Evolutionary conservation across 2,797 vertebrate species (phyloP).

Genomic region (Sebastes cheni): DNA sequence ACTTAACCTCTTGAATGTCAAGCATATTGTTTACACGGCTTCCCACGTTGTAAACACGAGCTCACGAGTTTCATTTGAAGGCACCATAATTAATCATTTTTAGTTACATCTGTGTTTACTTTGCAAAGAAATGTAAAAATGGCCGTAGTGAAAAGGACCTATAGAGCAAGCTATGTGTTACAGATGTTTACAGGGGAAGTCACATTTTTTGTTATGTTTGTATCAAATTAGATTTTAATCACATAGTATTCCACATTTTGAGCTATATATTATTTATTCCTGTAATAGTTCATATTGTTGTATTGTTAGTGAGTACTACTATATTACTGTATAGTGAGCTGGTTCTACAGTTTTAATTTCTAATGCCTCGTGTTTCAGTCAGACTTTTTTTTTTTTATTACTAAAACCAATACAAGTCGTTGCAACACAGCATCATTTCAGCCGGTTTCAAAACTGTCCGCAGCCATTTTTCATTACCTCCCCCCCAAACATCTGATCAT

Average conservation of each 20-base stretch:
- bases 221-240: neutral
- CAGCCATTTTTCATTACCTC: neutral
- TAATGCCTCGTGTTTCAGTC: neutral
- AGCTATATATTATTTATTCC: neutral
- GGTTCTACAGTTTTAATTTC: neutral
- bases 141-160: accelerated
- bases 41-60: no score
- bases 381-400: neutral
- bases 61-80: no score
- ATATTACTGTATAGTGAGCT: neutral
- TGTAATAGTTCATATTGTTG: neutral
- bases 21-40: accelerated
- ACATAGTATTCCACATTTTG: neutral
- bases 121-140: neutral
- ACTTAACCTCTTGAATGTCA: no score
- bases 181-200: neutral
- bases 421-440: neutral
- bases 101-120: no score
- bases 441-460: neutral
- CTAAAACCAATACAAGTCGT: neutral
- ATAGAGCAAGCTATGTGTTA: neutral
- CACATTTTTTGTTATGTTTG: neutral
- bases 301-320: neutral
- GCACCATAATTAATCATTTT: no score
- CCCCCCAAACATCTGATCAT: neutral